Evolutionary conservation across 2,113 vertebrate species (phyloP), one percentile per base, ranked within the genome.

Genomic region (Odocoileus virginianus): DNA sequence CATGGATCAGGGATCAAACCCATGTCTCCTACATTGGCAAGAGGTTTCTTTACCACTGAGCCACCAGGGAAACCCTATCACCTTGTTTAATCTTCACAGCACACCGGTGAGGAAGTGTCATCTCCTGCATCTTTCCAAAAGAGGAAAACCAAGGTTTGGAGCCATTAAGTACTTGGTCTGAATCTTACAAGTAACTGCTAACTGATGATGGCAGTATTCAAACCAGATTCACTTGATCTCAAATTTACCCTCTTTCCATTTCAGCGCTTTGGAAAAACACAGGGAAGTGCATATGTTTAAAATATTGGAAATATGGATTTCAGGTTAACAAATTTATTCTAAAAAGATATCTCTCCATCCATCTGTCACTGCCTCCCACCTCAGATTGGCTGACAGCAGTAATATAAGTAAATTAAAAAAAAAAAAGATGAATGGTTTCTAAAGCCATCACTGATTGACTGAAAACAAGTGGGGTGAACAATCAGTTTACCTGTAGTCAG

Each of bases 291-390:
- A 64, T 84, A 54, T 89, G 52, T 82, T 84, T 52, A 71, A 82
- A 97, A 40, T 60, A 74, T 85, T 94, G 95, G 64, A 90, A 94
- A 90, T 76, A 55, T 5, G 13, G 43, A 67, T 83, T 96, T 93
- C 25, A 90, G n/a, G 6, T 95, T 64, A 61, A 52, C 50, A 30
- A 45, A 16, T 58, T 61, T 91, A 93, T 94, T 95, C 79, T 27
- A 21, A 94, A 82, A 33, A 79, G 25, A 0, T 27, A 61, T 86
- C 92, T 94, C 13, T 45, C 27, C 57, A 78, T 92, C 13, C 50
- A 50, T 50, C 47, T 89, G 17, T 87, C 58, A 13, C 3, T 54
- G 47, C 54, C 43, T 83, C 64, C 7, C 19, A 83, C 57, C 13
- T 90, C 74, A 64, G 30, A 67, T 61, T 23, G 64, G 36, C 28